Conservation (phyloP, 2,113 vertebrate species). For the Salvelinus alpinus region DNA sequence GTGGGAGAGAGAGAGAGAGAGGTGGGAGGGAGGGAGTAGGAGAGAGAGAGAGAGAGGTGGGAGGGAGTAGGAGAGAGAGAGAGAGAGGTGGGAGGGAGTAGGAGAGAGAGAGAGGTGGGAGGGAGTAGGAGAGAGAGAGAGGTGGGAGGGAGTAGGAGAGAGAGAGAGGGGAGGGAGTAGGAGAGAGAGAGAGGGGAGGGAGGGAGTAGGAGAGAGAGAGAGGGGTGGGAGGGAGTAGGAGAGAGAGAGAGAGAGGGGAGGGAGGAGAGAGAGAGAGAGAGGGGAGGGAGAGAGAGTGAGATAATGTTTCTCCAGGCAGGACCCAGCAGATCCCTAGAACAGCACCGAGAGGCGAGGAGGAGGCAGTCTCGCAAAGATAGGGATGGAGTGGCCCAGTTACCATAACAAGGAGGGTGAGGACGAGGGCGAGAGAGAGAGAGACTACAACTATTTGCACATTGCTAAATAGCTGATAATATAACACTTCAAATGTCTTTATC, state of each 20-base stretch:
- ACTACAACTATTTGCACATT: background rate
- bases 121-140: background rate
- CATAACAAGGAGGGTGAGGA: slow-evolving; percentile 21
- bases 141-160: background rate
- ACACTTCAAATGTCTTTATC: too few relatives aligned
- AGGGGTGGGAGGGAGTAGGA: background rate
- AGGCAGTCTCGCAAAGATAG: slow-evolving; percentile 39
- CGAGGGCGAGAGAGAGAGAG: background rate
- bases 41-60: too few relatives aligned
- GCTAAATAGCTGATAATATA: too few relatives aligned
- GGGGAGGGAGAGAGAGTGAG: background rate
- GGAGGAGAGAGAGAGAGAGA: background rate
- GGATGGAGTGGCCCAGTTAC: slow-evolving; percentile 30
- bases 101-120: too few relatives aligned
- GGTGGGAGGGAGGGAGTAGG: background rate
- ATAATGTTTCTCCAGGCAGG: slow-evolving; percentile 24
- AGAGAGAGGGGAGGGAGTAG: background rate
- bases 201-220: too few relatives aligned
- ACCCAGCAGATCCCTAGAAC: slow-evolving; percentile 45
- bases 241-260: too few relatives aligned
- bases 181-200: too few relatives aligned
- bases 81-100: background rate
- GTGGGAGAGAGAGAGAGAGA: too few relatives aligned
- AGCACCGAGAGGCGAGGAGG: slow-evolving; percentile 36
- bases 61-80: too few relatives aligned